Evolutionary conservation across 2,113 vertebrate species (phyloP), one percentile per base, ranked within the genome.

Genomic region (Pseudopodoces humilis): DNA sequence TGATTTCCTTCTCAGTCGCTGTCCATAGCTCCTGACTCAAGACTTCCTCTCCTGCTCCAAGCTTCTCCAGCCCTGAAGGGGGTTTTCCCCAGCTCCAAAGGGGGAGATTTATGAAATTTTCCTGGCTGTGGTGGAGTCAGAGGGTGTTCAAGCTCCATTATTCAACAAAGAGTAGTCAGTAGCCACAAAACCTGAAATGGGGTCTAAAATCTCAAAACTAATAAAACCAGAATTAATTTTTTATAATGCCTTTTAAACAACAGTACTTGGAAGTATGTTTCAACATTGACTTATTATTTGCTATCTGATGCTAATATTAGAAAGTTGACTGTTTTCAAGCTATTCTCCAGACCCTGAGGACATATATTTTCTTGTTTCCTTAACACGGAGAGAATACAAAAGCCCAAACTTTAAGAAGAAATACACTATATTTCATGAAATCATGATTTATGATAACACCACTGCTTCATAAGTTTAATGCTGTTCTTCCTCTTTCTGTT

Each of bases 71-170:
- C 5, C 30, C 44, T 68, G 27, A 59, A 56, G 5, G 5, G 10
- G 12, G 2, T 12, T 3, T 70, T 5, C 12, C 3, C 3, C 30
- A 21, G 2, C 22, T 78, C 22, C 41, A 49, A 44, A 83, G 3
- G 2, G 4, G 3, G 4, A 67, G 3, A 52, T 3, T 24, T 3
- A 1, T 7, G 2, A 63, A 58, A 70, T 52, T 2, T 52, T 79
- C 22, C 74, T 64, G 33, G 16, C 47, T 4, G 0, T 6, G 4
- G 15, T 14, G 15, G 83, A 85, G 43, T 41, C n/a, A 47, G 47
- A 76, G 37, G 16, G 37, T 83, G 35, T 41, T 18, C 44, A 90
- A 62, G 7, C 9, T 91, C 43, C 28, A 6, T 20, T 35, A 43
- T 71, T 75, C 33, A 39, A 33, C 46, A 86, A 47, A 44, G 49